phyloP scores from a whole-genome alignment of 2,113 vertebrate species.

The Myanophis thanlyinensis region DNA sequence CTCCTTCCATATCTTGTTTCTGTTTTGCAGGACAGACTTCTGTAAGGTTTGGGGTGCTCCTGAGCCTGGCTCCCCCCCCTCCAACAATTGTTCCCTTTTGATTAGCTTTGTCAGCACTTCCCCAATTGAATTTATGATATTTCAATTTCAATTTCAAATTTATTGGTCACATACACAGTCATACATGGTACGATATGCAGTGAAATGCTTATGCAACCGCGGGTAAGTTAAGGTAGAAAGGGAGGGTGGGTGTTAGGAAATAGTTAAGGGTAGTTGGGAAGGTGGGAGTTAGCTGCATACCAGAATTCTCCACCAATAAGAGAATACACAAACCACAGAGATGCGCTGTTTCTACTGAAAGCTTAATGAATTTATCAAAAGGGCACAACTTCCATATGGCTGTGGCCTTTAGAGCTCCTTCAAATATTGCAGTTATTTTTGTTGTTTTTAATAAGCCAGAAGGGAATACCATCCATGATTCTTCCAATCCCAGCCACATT shows the following conservation, averaged over 20 bases:
- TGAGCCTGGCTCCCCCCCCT: no score
- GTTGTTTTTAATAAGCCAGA: neutral
- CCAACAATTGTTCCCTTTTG: no score
- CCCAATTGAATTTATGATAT: neutral
- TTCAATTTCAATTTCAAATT: no score
- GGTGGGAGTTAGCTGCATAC: no score
- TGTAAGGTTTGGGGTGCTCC: neutral
- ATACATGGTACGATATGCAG: no score
- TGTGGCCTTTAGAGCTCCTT: neutral
- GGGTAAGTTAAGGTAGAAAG: no score
- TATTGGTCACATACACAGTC: no score
- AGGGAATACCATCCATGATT: neutral
- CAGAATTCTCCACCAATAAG: neutral
- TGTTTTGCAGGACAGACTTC: neutral
- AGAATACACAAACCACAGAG: neutral
- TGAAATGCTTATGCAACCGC: no score
- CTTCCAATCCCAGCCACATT: neutral
- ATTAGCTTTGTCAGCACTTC: neutral
- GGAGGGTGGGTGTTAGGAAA: no score
- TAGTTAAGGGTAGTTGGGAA: no score
- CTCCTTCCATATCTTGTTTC: neutral
- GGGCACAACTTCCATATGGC: neutral
- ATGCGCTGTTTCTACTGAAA: neutral
- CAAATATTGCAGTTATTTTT: neutral
- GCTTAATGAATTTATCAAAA: neutral